Evolutionary conservation across 2,888 invertebrate genomes (phyloP), one percentile per base, ranked within the genome.

Genomic region (Zygogramma bicolorata): DNA sequence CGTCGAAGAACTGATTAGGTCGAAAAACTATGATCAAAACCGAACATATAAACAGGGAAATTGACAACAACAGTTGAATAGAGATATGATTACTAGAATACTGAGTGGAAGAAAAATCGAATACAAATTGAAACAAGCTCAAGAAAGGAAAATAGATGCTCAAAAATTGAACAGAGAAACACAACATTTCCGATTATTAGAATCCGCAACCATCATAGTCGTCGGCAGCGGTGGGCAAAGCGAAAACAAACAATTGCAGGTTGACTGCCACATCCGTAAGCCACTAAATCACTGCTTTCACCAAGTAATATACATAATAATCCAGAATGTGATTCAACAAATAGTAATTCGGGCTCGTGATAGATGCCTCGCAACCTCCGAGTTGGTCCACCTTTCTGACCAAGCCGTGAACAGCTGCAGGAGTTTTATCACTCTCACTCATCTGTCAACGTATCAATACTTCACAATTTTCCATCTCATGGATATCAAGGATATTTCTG

Each of bases 171-270:
- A n/a, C n/a, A 13, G 38, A 13, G 3, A 38, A 38, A 3, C 38
- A 38, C n/a, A 38, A 13, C 8, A 38, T 38, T 38, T 38, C 38
- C 3, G 0, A 38, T 38, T 0, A 13, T 38, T 13, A 38, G 34
- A 38, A 13, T 4, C 34, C 34, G 2, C 38, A 13, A 38, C n/a
- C 10, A 1, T n/a, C 4, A 38, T 4, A 38, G 3, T 38, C 0
- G 10, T 38, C n/a, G n/a, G 38, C 38, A 3, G n/a, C 13, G 0
- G n/a, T n/a, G 27, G 4, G 25, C 25, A 29, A 25, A 18, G 15
- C 3, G 73, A 74, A 73, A 76, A 77, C 78, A 77, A 78, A 78
- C 76, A 75, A 68, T 75, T 73, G 57, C 70, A 71, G 78, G 77
- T 75, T 77, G 76, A 76, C 74, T 67, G 70, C 59, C 72, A 77